Base-by-base conservation (phyloP, 2,113 vertebrate species). In the Cyphomyrus plagiostoma region DNA sequence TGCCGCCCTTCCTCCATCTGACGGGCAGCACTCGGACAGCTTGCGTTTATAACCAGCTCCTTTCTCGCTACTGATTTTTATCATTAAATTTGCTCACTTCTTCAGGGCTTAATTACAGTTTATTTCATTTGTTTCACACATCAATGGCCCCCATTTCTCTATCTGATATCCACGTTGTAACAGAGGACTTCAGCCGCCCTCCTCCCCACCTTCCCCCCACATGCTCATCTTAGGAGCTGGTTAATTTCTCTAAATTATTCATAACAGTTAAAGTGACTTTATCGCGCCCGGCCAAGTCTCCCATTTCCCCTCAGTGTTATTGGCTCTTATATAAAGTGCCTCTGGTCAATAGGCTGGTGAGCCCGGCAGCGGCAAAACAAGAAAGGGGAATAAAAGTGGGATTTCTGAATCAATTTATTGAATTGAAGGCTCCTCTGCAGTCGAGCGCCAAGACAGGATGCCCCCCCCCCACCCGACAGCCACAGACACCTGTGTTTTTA, bases 241-340 rank as follows among this genome's bases (percentile, higher is more conserved):
- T 80, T 87, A 49, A 87, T 53, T 77, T 87, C 85, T 86, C 56
- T 89, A 86, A 86, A 86, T 89, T 62, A 89, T 89, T 89, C 82
- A 86, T 86, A 70, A 39, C 89, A 4, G 53, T 26, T 42, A 10
- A 52, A 49, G 48, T 89, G 66, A 74, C 88, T 80, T 52, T 74
- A 46, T 53, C 49, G 80, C 15, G 19, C 48, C 35, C 30, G 39
- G 19, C 15, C 11, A 13, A 30, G 15, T 35, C 87, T 30, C 9
- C 50, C 48, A 17, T 88, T 19, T 88, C 56, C 21, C 39, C 30
- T 53, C 49, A 45, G 17, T 88, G 30, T 87, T 87, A n/a, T 19
- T 26, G 86, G 30, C 52, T 58, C 23, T n/a, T 88, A 42, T 58
- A 53, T 45, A 30, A 30, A 23, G 48, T 62, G 39, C 35, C 19